Base-by-base conservation (phyloP, 2,113 vertebrate genomes). In the Notarius lentiginosus region DNA sequence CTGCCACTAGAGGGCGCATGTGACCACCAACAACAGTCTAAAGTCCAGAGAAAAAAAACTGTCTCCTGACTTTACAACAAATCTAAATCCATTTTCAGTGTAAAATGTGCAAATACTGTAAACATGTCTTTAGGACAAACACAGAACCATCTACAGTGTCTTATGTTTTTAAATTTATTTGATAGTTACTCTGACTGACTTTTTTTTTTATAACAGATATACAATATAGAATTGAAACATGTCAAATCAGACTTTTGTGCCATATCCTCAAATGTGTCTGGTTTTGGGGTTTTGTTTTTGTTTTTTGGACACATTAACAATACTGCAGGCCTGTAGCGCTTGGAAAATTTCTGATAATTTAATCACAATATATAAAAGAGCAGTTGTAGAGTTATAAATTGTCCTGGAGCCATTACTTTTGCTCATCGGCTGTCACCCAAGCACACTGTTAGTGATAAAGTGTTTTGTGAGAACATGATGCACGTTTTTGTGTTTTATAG, bases 1-100 rank as follows among this genome's bases (percentile, higher is more conserved):
- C 18, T 0, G 53, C 66, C 88, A 84, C 79, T 60, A 85, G 88
- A 68, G 24, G 68, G 85, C 8, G 82, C 65, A 41, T 82, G 65
- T 58, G 49, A 76, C 82, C 82, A 86, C 8, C 4, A 68, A 8
- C 34, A 14, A 12, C 10, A 80, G 18, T 75, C 30, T 18, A 80
- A 34, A 30, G 27, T 8, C 27, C 3, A 27, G 34, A 18, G 70
- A 47, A 51, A 51, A 27, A 56, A 41, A 2, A 2, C n/a, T 34
- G 20, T 79, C n/a, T 79, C 4, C 27, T 27, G 75, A 58, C 30
- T 81, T 81, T 14, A 5, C 0, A 24, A 5, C 7, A 58, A 79
- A 79, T 20, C 77, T n/a, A 30, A 77, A 24, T 76, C 10, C 47
- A 75, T 18, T 72, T 72, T 41, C 41, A 11, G 18, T 18, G 30